These are phyloP conservation scores for Clarias platycephalus DNA, from an alignment of 2,797 vertebrate species.

Conservation along the genomic window DNA sequence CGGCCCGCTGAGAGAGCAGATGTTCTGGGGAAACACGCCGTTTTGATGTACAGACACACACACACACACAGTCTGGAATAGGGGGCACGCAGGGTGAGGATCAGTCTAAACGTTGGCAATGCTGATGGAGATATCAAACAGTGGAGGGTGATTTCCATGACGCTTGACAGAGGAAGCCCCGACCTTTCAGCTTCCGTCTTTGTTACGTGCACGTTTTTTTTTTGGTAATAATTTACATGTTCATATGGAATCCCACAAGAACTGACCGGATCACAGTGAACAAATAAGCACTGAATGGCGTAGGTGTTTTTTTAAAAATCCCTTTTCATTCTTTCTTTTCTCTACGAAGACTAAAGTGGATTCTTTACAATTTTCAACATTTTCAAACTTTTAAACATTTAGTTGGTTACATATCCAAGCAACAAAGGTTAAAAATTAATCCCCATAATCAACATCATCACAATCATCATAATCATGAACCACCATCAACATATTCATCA, in stretches of 20 bases:
- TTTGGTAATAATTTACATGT: neutral
- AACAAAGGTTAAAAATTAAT: too few relatives aligned
- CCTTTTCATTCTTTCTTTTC: too few relatives aligned
- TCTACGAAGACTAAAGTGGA: too few relatives aligned
- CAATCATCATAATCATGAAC: too few relatives aligned
- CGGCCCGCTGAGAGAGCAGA: conserved; percentile 61
- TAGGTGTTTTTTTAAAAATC: too few relatives aligned
- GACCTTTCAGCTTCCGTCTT: neutral
- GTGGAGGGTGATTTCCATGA: neutral
- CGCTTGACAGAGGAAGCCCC: neutral
- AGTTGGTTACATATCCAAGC: too few relatives aligned
- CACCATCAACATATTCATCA: too few relatives aligned
- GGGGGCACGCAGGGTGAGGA: neutral
- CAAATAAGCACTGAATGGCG: neutral
- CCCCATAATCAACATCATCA: too few relatives aligned
- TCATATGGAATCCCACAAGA: neutral
- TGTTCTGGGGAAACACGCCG: conserved; percentile 52
- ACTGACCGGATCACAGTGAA: neutral
- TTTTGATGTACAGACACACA: conserved; percentile 32
- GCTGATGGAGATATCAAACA: neutral
- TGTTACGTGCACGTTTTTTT: neutral
- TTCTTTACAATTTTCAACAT: too few relatives aligned
- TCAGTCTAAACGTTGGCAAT: neutral
- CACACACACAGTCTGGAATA: conserved; percentile 6
- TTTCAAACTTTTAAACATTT: too few relatives aligned